These are phyloP conservation scores for Diaperis boleti DNA, from an alignment of 2,888 invertebrate species.

Conservation along the genomic window DNA sequence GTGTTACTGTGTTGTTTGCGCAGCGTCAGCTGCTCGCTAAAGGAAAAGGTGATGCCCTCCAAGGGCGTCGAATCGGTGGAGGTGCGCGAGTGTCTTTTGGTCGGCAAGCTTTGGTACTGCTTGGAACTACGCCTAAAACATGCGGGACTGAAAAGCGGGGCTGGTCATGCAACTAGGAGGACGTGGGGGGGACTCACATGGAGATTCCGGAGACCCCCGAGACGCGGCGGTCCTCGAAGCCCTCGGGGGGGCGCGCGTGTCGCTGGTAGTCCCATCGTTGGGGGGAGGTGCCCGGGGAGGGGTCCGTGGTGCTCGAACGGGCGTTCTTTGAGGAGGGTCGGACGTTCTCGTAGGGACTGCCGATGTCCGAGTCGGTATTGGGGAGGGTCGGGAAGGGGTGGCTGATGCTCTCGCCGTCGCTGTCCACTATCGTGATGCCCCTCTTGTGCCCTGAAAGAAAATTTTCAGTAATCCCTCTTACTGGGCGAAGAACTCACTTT, in stretches of 20 bases:
- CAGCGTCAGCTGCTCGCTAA: constrained; percentile 60
- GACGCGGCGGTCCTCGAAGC: constrained; percentile 69
- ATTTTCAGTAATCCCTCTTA: too few relatives aligned
- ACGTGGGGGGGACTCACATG: constrained; percentile 69
- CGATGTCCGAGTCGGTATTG: constrained; percentile 69
- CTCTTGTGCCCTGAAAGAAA: constrained; percentile 57
- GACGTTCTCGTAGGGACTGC: constrained; percentile 76
- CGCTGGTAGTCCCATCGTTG: constrained; percentile 67
- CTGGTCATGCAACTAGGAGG: too few relatives aligned
- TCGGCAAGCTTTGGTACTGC: constrained; percentile 63
- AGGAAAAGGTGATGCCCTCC: constrained; percentile 64
- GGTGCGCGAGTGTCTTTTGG: constrained; percentile 58
- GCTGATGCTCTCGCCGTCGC: constrained; percentile 64
- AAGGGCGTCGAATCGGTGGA: constrained; percentile 57
- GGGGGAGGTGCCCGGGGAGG: constrained; percentile 70
- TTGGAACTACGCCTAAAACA: constrained; percentile 63
- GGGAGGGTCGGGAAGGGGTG: constrained; percentile 77
- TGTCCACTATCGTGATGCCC: constrained; percentile 60
- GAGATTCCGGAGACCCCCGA: constrained; percentile 72
- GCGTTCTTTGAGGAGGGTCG: constrained; percentile 67
- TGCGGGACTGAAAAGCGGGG: constrained; percentile 48
- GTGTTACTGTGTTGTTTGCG: constrained; percentile 54
- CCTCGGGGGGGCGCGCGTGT: constrained; percentile 66
- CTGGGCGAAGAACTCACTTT: too few relatives aligned
- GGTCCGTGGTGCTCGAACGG: constrained; percentile 65